Evolutionary conservation across 2,113 vertebrate species (phyloP), one percentile per base, ranked within the genome.

Genomic region (Malurus alboscapulatus): DNA sequence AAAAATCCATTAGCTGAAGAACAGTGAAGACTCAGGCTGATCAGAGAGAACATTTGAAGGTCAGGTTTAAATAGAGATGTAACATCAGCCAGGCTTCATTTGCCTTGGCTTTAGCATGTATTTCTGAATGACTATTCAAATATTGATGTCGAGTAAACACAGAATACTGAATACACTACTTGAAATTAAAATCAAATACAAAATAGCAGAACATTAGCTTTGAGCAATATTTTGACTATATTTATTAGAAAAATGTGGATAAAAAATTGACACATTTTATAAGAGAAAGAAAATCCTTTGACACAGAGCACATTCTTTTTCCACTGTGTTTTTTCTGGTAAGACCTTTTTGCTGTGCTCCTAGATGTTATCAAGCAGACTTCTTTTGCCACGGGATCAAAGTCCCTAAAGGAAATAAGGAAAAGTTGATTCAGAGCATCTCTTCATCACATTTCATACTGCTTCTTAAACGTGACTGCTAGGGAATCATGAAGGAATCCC

Each of bases 1-100:
- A 93, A 96, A 95, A 96, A 93, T 90, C 95, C 78, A 94, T 96
- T 96, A 95, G 66, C 18, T 87, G 65, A 92, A 77, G 55, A 96
- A 65, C 38, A 91, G 73, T 6, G 30, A 90, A 88, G 72, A 91
- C 71, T 91, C 1, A 12, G 20, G 90, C 69, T 87, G 92, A 95
- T 96, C 81, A 94, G 87, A 87, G 17, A 81, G 69, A 90, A 63
- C 58, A 75, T 55, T 7, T 80, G 71, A 96, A 96, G 94, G 95
- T 96, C 91, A 92, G 22, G 45, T 96, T 94, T 89, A 90, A 88
- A 93, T 38, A 78, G 66, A 85, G 65, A 69, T 83, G 51, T 59
- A 75, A 58, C 45, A 51, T 94, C 75, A 94, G 27, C 55, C 51
- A 94, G 86, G 87, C 73, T 66, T 88, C 83, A 92, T 17, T 93